phyloP scores from a whole-genome alignment of 1,140 invertebrate genomes.

The Ladona fulva region DNA sequence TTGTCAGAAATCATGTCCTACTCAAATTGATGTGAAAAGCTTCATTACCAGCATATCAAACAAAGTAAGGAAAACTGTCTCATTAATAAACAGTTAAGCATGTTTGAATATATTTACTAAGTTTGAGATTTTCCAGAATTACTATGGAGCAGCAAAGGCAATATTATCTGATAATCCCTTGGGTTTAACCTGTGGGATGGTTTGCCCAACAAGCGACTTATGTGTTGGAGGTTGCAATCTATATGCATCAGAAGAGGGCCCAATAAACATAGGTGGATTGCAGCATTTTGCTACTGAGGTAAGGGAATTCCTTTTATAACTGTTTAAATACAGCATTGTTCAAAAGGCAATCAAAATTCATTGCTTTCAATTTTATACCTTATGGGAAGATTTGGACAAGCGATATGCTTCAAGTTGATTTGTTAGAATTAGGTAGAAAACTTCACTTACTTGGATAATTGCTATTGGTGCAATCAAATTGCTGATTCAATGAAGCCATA shows the following conservation, averaged over 20 bases:
- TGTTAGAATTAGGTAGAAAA: no score
- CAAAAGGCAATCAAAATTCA: not conserved
- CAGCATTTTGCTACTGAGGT: conserved; percentile 97
- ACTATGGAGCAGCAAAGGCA: conserved; percentile 93
- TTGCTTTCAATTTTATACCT: no score
- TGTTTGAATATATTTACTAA: not conserved
- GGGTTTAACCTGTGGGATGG: conserved; percentile 96
- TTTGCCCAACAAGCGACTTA: conserved; percentile 95
- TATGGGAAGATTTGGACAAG: no score
- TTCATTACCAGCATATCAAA: conserved; percentile 96
- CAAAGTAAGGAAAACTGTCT: conserved; percentile 50
- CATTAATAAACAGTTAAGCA: not conserved
- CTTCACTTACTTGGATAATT: no score
- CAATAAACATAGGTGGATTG: conserved; percentile 96
- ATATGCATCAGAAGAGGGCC: conserved; percentile 87
- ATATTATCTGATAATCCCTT: conserved; percentile 97
- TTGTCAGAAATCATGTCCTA: conserved; percentile 97
- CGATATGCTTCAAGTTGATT: no score
- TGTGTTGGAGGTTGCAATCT: conserved; percentile 97
- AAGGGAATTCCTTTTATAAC: conserved; percentile 24
- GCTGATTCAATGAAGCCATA: no score
- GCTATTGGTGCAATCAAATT: no score
- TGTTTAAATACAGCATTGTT: not conserved
- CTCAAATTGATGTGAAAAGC: conserved; percentile 91
- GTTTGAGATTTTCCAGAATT: conserved; percentile 58